Percentiles rank a stretch among this genome's conserved stretches.
Evolutionary conservation across 2,888 invertebrate species (phyloP).

Genomic region (Shargacucullia verbasci): DNA sequence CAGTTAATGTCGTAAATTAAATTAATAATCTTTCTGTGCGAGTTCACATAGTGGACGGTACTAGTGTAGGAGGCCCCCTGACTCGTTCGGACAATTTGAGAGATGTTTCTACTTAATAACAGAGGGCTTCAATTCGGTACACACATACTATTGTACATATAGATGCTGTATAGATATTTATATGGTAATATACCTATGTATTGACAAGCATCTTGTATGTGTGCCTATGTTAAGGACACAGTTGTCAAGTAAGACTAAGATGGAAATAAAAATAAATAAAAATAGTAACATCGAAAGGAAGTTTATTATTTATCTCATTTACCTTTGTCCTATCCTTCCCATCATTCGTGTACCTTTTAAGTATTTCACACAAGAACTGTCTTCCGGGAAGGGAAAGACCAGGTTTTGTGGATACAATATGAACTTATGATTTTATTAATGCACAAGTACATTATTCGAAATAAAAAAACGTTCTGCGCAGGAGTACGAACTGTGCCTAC

Average conservation of each 20-base stretch:
- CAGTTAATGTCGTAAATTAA: slow-evolving; percentile 74
- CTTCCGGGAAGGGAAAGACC: slow-evolving; percentile 2
- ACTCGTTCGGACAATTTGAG: slow-evolving; percentile 32
- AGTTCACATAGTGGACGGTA: slow-evolving; percentile 80
- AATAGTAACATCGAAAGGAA: slow-evolving; percentile 82
- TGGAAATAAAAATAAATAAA: slow-evolving; percentile 87
- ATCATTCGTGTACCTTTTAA: slow-evolving; percentile 1
- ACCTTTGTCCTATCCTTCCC: slow-evolving; percentile 29
- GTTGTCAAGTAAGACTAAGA: slow-evolving; percentile 81
- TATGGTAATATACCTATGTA: slow-evolving; percentile 80
- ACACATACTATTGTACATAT: slow-evolving; percentile 85
- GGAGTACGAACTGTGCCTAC: too few relatives aligned
- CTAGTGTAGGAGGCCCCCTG: slow-evolving; percentile 63
- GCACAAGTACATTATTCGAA: too few relatives aligned
- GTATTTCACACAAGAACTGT: not conserved
- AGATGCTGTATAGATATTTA: slow-evolving; percentile 87
- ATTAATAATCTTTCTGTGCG: slow-evolving; percentile 72
- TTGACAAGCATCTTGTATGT: slow-evolving; percentile 83
- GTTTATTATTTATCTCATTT: slow-evolving; percentile 70
- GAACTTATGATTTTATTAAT: too few relatives aligned
- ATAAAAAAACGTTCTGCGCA: too few relatives aligned
- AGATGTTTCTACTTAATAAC: slow-evolving; percentile 40
- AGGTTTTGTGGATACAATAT: not conserved
- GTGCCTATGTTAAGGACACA: slow-evolving; percentile 81
- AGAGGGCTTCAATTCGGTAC: slow-evolving; percentile 65